A percentile compares a stretch with the other conserved stretches of the same genome.
phyloP scores from a whole-genome alignment of 1,140 invertebrate genomes.

The Trypoxylus dichotomus region DNA sequence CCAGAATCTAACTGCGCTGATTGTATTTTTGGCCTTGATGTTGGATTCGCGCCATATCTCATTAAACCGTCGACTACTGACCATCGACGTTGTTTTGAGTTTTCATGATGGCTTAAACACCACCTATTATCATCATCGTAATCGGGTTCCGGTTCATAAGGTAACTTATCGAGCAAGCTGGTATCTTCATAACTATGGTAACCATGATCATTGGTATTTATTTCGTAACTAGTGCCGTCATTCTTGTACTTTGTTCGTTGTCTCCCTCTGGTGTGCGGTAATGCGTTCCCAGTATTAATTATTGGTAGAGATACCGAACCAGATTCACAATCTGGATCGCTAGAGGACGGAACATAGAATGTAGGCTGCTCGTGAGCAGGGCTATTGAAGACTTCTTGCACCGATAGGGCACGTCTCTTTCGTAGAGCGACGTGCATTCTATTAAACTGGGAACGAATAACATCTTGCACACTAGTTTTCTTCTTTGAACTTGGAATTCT shows the following conservation, averaged over 20 bases:
- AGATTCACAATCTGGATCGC: constrained; percentile 19
- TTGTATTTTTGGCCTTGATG: constrained; percentile 26
- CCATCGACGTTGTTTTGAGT: constrained; percentile 41
- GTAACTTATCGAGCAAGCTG: constrained; percentile 44
- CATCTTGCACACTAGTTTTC: constrained; percentile 60
- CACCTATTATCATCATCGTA: constrained; percentile 47
- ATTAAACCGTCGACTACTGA: constrained; percentile 46
- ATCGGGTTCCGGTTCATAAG: constrained; percentile 51
- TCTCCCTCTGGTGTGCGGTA: neutral
- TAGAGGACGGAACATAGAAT: constrained; percentile 66
- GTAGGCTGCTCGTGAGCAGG: constrained; percentile 57
- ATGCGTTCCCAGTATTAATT: constrained; percentile 27
- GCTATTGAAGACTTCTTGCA: constrained; percentile 64
- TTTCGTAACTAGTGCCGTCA: constrained; percentile 9
- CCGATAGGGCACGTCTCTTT: constrained; percentile 64
- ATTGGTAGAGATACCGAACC: constrained; percentile 39
- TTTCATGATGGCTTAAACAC: constrained; percentile 28
- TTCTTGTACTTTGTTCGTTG: constrained; percentile 13
- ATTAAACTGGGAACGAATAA: constrained; percentile 64
- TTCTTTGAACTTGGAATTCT: constrained; percentile 60
- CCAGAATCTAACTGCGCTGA: constrained; percentile 33
- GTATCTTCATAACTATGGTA: constrained; percentile 46
- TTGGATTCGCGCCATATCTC: constrained; percentile 27
- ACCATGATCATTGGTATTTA: constrained; percentile 38
- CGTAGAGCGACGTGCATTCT: constrained; percentile 68